phyloP scores from a whole-genome alignment of 2,888 invertebrate genomes.

The Sinelater perroti region DNA sequence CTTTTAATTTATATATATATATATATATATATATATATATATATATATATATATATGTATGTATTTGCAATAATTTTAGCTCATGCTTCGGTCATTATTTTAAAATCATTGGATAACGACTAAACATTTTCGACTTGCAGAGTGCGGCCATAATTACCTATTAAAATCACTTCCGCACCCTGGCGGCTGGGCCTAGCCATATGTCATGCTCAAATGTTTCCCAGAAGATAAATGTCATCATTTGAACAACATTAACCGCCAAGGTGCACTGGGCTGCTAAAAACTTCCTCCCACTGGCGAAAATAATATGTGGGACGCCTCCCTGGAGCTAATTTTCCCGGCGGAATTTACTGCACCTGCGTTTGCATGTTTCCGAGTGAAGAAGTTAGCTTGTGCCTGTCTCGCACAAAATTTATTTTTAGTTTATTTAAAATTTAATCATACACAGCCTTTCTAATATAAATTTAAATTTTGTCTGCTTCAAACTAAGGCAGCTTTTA shows the following conservation, averaged over 20 bases:
- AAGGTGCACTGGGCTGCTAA: slow-evolving; percentile 1
- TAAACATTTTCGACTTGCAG: no score
- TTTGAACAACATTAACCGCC: slow-evolving; percentile 15
- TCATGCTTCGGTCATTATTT: no score
- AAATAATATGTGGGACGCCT: slow-evolving; percentile 1
- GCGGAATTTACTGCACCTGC: slow-evolving; percentile 5
- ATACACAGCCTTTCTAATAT: no score
- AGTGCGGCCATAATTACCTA: slow-evolving; percentile 1
- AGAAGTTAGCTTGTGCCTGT: background rate
- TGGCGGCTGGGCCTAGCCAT: background rate
- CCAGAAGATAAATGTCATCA: slow-evolving; percentile 22
- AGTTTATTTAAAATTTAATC: no score
- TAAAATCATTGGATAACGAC: no score
- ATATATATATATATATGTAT: no score
- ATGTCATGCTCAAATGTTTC: slow-evolving; percentile 17
- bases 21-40: no score
- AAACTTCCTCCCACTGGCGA: background rate
- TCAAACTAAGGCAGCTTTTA: no score
- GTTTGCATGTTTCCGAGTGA: background rate
- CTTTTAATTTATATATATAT: no score
- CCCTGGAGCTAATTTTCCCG: slow-evolving; percentile 3
- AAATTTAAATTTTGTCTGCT: no score
- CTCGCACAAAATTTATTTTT: no score
- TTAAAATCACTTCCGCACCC: slow-evolving; percentile 11
- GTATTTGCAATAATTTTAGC: no score